Percentiles rank a stretch among this genome's conserved stretches.
These are phyloP conservation scores for Corythoichthys haematopterus DNA, from an alignment of 2,113 vertebrate species.

Conservation along the genomic window DNA sequence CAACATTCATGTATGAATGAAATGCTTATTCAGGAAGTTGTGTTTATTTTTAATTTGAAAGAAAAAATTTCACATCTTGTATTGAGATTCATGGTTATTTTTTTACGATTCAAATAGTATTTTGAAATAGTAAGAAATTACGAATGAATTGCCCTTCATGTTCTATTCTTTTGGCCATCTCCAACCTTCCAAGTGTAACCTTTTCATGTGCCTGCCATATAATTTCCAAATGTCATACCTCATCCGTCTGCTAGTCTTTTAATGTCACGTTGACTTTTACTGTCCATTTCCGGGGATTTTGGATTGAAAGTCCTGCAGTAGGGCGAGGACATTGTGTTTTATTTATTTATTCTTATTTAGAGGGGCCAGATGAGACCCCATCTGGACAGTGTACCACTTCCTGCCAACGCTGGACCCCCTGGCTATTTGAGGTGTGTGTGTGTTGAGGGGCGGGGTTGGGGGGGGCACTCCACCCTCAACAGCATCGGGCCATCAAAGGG, in stretches of 20 bases:
- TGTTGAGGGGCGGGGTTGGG: no score
- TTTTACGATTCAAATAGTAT: no score
- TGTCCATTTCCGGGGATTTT: slow-evolving; percentile 49
- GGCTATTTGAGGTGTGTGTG: slow-evolving; percentile 32
- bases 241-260: slow-evolving; percentile 50
- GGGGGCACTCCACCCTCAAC: slow-evolving; percentile 42
- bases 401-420: slow-evolving; percentile 56
- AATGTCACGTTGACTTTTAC: slow-evolving; percentile 39
- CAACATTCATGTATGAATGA: no score
- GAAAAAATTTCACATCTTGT: no score
- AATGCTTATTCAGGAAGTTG: no score
- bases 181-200: slow-evolving; percentile 61
- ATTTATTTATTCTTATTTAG: slow-evolving; percentile 1
- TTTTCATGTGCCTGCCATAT: slow-evolving; percentile 56
- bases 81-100: no score
- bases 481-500: slow-evolving; percentile 62
- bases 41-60: no score
- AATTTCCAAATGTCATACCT: slow-evolving; percentile 63
- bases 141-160: slow-evolving; percentile 13
- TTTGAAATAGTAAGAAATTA: neutral
- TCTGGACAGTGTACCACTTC: slow-evolving; percentile 55
- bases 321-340: neutral
- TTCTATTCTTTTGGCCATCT: slow-evolving; percentile 38
- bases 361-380: slow-evolving; percentile 61
- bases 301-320: slow-evolving; percentile 33